phyloP scores from a whole-genome alignment of 2,797 vertebrate genomes.

The Phataginus tetradactyla region DNA sequence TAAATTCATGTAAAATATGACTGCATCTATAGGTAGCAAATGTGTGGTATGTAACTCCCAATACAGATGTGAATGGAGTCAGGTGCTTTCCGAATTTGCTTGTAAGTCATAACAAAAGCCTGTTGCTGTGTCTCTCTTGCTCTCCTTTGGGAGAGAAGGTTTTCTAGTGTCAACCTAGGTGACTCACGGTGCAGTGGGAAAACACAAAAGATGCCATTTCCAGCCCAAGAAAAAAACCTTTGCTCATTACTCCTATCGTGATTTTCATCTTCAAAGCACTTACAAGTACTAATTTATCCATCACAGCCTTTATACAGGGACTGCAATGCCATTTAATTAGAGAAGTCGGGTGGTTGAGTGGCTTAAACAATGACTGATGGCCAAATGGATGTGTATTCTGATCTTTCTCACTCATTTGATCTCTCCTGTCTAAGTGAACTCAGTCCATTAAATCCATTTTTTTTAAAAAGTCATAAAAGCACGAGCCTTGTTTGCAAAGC shows the following conservation, averaged over 20 bases:
- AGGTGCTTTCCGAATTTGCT: conserved; percentile 61
- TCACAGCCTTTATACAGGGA: conserved; percentile 18
- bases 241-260: conserved; percentile 35
- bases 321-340: conserved; percentile 68
- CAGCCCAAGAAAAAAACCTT: background rate
- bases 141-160: conserved; percentile 33
- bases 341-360: conserved; percentile 67
- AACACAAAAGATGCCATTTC: conserved; percentile 36
- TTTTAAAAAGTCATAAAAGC: conserved; percentile 63
- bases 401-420: conserved; percentile 66
- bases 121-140: conserved; percentile 17
- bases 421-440: conserved; percentile 71
- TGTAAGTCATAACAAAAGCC: conserved; percentile 78
- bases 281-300: conserved; percentile 68
- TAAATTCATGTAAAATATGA: conserved; percentile 71
- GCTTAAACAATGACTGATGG: conserved; percentile 63
- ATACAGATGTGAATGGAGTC: background rate
- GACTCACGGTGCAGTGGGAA: conserved; percentile 4
- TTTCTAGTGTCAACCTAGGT: conserved; percentile 51
- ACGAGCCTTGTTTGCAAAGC: conserved; percentile 47
- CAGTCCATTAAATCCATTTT: conserved; percentile 73
- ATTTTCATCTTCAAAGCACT: conserved; percentile 77
- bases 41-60: conserved; percentile 35
- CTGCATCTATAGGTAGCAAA: background rate
- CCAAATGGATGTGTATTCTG: conserved; percentile 70